These are phyloP conservation scores for Petaurus breviceps DNA, from an alignment of 2,113 vertebrate species.

Conservation along the genomic window DNA sequence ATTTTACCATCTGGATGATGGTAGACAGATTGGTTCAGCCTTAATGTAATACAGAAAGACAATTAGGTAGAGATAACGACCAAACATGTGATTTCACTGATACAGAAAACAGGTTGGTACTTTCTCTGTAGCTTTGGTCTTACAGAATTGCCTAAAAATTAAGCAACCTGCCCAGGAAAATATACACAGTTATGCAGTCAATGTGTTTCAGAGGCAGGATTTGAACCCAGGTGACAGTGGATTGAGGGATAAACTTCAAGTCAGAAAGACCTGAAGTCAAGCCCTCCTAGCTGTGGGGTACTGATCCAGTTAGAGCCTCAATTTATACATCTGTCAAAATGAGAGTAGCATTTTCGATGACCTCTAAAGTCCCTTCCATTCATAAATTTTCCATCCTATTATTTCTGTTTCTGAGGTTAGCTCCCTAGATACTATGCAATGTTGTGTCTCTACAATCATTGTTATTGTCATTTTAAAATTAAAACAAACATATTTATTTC, in stretches of 20 bases:
- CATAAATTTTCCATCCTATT: background rate
- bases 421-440: background rate
- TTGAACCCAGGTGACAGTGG: background rate
- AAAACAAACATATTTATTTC: background rate
- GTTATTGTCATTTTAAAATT: background rate
- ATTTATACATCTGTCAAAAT: constrained; percentile 15
- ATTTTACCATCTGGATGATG: background rate
- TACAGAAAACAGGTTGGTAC: background rate
- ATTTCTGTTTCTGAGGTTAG: background rate
- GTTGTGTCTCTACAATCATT: background rate
- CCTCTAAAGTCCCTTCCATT: background rate
- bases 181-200: background rate
- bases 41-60: background rate
- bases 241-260: background rate
- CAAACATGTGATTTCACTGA: background rate
- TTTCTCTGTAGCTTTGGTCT: background rate
- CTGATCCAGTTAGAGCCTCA: background rate
- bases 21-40: background rate
- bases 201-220: background rate
- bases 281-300: too few species aligned
- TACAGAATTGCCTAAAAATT: background rate
- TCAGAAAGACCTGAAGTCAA: background rate
- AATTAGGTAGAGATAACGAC: background rate
- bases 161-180: background rate
- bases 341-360: background rate